Conservation (phyloP, 1,140 invertebrate genomes). For the Leptinotarsa lineolata region DNA sequence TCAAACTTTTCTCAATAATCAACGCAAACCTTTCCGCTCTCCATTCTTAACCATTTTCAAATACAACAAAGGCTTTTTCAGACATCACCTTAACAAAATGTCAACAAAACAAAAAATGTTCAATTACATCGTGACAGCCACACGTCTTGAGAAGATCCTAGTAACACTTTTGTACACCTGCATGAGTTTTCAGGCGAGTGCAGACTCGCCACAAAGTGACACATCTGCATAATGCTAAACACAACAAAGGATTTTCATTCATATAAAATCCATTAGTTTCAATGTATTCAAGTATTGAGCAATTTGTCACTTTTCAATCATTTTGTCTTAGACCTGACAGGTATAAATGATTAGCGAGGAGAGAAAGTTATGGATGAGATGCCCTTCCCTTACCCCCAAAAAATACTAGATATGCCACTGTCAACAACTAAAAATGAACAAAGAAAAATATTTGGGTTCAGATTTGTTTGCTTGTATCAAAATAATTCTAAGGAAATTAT, state of each 20-base stretch:
- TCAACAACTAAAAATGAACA: constrained; percentile 64
- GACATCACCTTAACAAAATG: not conserved
- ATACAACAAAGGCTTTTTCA: not conserved
- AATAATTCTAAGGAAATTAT: not conserved
- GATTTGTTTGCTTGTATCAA: not conserved
- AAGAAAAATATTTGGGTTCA: not conserved
- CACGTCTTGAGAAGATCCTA: not conserved
- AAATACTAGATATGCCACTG: constrained; percentile 72
- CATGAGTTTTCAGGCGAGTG: not conserved
- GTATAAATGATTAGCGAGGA: no score
- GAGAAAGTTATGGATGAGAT: constrained; percentile 47
- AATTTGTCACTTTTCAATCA: not conserved
- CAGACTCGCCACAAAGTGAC: no score
- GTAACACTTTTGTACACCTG: not conserved
- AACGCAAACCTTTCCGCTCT: not conserved
- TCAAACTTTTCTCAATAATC: not conserved
- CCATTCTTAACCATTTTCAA: not conserved
- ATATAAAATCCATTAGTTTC: not conserved
- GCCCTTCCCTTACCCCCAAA: constrained; percentile 56
- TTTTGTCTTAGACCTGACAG: no score
- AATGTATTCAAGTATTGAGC: not conserved
- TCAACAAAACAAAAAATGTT: not conserved
- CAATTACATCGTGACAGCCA: not conserved
- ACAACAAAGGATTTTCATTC: no score
- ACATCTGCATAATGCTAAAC: no score